phyloP scores from a whole-genome alignment of 2,888 invertebrate species.

The Folsomia candida region DNA sequence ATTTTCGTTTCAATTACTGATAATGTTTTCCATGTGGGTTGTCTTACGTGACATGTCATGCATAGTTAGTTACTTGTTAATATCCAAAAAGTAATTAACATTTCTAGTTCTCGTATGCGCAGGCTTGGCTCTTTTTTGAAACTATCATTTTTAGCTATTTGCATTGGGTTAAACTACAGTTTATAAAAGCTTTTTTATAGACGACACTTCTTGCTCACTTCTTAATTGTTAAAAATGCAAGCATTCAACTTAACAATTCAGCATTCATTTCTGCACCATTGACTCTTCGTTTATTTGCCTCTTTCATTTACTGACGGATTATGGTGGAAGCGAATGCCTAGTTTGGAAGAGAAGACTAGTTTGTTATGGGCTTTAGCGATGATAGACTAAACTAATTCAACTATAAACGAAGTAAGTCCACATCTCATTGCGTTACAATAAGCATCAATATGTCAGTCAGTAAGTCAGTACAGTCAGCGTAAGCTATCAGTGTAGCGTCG shows the following conservation, averaged over 20 bases:
- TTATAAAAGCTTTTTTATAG: too few relatives aligned
- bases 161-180: too few relatives aligned
- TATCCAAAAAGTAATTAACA: too few relatives aligned
- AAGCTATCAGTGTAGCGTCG: background rate
- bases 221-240: background rate
- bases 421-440: background rate
- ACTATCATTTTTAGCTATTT: too few relatives aligned
- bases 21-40: too few relatives aligned
- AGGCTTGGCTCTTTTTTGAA: too few relatives aligned
- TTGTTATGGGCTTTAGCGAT: background rate
- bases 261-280: background rate
- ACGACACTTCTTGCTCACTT: too few relatives aligned
- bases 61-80: too few relatives aligned
- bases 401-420: background rate
- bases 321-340: background rate
- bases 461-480: background rate
- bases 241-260: background rate
- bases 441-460: slow-evolving; percentile 2
- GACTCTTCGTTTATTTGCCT: background rate
- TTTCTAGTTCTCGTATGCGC: too few relatives aligned
- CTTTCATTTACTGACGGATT: background rate
- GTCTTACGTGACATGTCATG: too few relatives aligned
- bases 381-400: background rate
- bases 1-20: too few relatives aligned
- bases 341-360: background rate